These are phyloP conservation scores for Craseonycteris thonglongyai DNA, from an alignment of 2,113 vertebrate genomes.

Conservation along the genomic window DNA sequence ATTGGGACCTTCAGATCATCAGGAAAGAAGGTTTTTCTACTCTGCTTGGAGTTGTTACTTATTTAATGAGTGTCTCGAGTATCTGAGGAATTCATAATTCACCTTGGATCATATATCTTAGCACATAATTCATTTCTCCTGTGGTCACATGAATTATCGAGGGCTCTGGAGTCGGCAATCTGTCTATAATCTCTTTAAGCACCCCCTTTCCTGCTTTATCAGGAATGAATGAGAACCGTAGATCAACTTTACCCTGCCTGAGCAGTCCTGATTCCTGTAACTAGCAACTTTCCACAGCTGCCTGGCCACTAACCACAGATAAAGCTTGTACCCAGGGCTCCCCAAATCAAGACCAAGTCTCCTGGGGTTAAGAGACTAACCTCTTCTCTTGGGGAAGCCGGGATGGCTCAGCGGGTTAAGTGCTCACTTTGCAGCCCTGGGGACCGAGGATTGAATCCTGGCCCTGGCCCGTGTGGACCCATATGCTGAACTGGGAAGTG, in stretches of 20 bases:
- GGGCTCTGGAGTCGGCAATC: neutral
- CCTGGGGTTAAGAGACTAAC: neutral
- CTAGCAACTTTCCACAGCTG: neutral
- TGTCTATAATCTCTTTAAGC: neutral
- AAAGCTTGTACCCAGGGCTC: neutral
- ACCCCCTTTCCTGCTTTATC: neutral
- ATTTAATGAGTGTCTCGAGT: neutral
- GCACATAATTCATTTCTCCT: neutral
- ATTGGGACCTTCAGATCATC: neutral
- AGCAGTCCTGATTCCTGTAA: neutral
- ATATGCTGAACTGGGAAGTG: too few species aligned
- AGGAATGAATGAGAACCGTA: neutral
- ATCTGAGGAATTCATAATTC: neutral
- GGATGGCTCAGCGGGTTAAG: too few species aligned
- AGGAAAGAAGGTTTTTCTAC: neutral
- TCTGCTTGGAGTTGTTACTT: neutral
- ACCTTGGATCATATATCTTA: neutral
- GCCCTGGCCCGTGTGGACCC: too few species aligned
- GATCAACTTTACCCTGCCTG: neutral
- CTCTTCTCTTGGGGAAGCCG: too few species aligned
- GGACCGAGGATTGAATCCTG: too few species aligned
- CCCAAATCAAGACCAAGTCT: neutral
- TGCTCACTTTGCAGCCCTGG: too few species aligned
- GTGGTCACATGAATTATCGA: neutral
- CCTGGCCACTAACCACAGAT: neutral